Evolutionary conservation across 2,113 vertebrate species (phyloP).

Genomic region (Naja naja): DNA sequence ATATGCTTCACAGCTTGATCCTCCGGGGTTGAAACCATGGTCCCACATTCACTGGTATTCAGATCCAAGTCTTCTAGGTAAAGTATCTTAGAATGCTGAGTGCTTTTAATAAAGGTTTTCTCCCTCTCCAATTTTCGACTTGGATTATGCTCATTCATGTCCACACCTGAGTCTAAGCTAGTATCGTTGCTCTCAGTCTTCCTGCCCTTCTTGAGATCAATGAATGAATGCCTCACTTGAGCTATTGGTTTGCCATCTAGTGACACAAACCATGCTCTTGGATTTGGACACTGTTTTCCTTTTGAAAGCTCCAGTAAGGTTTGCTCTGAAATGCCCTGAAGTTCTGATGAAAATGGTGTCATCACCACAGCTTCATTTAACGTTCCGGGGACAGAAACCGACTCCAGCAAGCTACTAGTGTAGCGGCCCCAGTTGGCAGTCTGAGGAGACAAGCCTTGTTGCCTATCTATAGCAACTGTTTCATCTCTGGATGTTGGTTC

Average conservation of each 20-base stretch:
- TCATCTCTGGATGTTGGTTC: conserved; percentile 77
- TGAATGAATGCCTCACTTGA: conserved; percentile 92
- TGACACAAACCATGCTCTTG: conserved; percentile 94
- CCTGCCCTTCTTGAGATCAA: conserved; percentile 85
- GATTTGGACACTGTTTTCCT: conserved; percentile 82
- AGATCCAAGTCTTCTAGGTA: conserved; percentile 87
- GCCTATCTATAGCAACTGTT: conserved; percentile 68
- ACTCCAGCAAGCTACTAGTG: conserved; percentile 85
- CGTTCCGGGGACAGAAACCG: conserved; percentile 92
- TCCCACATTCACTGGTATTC: conserved; percentile 92
- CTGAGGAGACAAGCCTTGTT: conserved; percentile 76
- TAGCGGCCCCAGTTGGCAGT: conserved; percentile 81
- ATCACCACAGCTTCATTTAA: conserved; percentile 89
- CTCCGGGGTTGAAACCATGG: conserved; percentile 86
- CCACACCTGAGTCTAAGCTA: conserved; percentile 94
- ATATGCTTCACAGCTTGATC: conserved; percentile 82
- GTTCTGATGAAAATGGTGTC: conserved; percentile 83
- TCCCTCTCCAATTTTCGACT: conserved; percentile 80
- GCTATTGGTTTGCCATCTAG: conserved; percentile 89
- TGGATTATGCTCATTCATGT: conserved; percentile 91
- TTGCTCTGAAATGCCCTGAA: conserved; percentile 93
- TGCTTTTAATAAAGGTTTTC: conserved; percentile 79
- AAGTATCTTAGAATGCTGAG: conserved; percentile 77
- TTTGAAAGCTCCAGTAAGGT: conserved; percentile 87
- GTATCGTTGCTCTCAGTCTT: conserved; percentile 91